Conservation (phyloP, 2,113 vertebrate species). For the Polypterus senegalus region DNA sequence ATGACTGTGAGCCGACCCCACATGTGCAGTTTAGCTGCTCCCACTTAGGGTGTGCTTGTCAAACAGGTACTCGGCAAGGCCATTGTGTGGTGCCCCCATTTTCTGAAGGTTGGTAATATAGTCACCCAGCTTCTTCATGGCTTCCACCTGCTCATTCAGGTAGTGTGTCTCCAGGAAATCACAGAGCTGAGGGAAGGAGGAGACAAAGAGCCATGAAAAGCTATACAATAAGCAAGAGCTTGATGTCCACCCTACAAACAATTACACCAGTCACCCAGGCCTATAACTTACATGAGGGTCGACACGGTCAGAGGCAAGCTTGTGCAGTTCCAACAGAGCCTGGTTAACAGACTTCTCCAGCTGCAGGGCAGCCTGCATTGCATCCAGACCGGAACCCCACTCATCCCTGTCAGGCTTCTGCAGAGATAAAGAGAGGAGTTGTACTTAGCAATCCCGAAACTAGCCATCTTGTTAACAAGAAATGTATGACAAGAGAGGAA, state of each 20-base stretch:
- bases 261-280: too few relatives aligned
- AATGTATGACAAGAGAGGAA: too few relatives aligned
- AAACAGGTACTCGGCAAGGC: constrained; percentile 33
- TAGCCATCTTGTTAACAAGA: too few relatives aligned
- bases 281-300: constrained; percentile 70
- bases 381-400: constrained; percentile 60
- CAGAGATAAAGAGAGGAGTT: neutral
- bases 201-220: too few relatives aligned
- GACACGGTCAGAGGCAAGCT: constrained; percentile 35
- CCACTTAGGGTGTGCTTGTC: constrained; percentile 31
- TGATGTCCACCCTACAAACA: too few relatives aligned
- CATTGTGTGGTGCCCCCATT: constrained; percentile 33
- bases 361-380: constrained; percentile 58
- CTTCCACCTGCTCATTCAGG: constrained; percentile 22
- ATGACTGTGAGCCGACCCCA: neutral
- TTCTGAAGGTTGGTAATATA: constrained; percentile 51
- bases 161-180: constrained; percentile 31
- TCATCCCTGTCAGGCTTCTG: constrained; percentile 56
- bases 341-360: constrained; percentile 69
- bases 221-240: too few relatives aligned
- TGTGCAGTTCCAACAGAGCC: constrained; percentile 66
- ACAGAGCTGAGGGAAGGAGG: too few relatives aligned
- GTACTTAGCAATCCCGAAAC: too few relatives aligned
- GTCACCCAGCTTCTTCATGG: constrained; percentile 44
- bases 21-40: constrained; percentile 37